Base-by-base conservation (phyloP, 1,140 invertebrate species). In the Scaptomyza hsui region DNA sequence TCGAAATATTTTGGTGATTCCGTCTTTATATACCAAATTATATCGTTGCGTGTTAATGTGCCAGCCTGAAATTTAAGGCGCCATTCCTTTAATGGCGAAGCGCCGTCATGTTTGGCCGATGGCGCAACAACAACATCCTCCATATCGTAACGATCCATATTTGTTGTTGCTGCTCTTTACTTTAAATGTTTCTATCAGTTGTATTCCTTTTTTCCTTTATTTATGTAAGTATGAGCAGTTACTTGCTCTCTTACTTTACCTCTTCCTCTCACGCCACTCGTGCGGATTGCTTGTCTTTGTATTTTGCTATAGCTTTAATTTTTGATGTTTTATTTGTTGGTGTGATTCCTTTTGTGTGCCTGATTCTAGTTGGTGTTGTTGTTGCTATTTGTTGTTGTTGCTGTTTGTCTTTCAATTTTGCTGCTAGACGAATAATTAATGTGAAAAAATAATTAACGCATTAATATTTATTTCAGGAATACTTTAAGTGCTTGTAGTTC, bases 111-210 rank as follows among this genome's bases (percentile, higher is more conserved):
- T 62, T 89, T 89, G 42, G 65, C 47, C 32, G 67, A 75, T 48
- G 89, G 89, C 29, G 68, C 73, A 71, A 89, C 89, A 53, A 90
- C 89, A 71, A 88, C 89, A 75, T 89, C 89, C 48, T 90, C 89
- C 81, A 90, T 80, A 77, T 86, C 89, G 79, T 88, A 90, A 42
- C 69, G 81, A 78, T 90, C 89, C 89, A 90, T 90, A 49, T 61
- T 60, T n/a, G 12, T 64, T 39, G 10, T 21, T 15, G 44, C 65
- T 18, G 24, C 13, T 26, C 19, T 42, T 19, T 44, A 24, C 15
- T 16, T 19, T 32, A 42, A 0, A n/a, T 41, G 52, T 9, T 10
- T 26, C 48, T 48, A 9, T 18, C 9, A 4, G 29, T 37, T 37
- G 32, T 37, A 9, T 44, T 7, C 16, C 6, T n/a, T 26, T 47